Base-by-base conservation (phyloP, 53 echinoderm and acorn worm species). In the Pentamera pediparva region DNA sequence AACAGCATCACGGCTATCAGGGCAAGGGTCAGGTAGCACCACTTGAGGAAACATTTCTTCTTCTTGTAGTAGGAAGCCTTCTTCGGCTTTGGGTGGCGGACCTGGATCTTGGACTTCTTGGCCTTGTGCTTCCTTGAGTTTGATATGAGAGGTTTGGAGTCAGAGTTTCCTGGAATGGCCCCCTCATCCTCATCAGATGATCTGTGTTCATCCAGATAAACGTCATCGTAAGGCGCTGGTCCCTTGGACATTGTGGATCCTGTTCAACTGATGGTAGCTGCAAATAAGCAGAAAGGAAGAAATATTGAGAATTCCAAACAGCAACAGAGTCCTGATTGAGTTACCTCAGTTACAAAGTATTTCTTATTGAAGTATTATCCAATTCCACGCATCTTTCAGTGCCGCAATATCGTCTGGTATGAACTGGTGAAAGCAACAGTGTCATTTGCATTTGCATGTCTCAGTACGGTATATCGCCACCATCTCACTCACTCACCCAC, bases 131-230 rank as follows among this genome's bases (percentile, higher is more conserved):
- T n/a, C n/a, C n/a, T n/a, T n/a, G n/a, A n/a, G 73, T 72, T 67
- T 4, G 92, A 92, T 89, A 92, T 92, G 30, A 92, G 81, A 25
- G 92, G 89, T 74, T 83, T 83, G 55, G 75, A 64, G n/a, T n/a
- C n/a, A 17, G 82, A 58, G 51, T 55, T 47, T 33, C 73, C 53
- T n/a, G 24, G 38, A 13, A 76, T 83, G 32, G 59, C 36, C 15
- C 78, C 77, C 18, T 88, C 87, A 30, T 82, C 87, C 11, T 88
- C 88, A 12, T 87, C 87, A 5, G 77, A 84, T 0, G 92, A 86
- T 61, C 80, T 78, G 22, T 61, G 63, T 10, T 89, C 89, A n/a
- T 92, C 92, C 4, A 91, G 81, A 71, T 92, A 92, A 21, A 92
- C 84, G 41, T 92, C 92, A 54, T 81, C 86, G 71, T 86, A 86